Conservation (phyloP, 2,888 invertebrate genomes). For the Atrina japonica region DNA sequence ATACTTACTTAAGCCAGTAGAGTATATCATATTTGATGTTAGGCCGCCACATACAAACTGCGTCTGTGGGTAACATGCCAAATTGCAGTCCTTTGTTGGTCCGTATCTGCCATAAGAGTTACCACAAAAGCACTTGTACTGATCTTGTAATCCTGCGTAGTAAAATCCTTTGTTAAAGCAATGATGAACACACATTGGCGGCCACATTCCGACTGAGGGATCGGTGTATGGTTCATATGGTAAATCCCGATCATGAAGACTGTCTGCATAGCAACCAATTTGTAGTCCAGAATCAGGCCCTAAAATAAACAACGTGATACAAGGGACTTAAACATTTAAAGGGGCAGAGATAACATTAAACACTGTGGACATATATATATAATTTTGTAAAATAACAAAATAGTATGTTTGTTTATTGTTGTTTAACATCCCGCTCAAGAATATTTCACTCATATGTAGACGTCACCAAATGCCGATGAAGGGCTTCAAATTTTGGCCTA, state of each 20-base stretch:
- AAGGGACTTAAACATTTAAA: background rate
- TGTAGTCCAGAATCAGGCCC: constrained; percentile 58
- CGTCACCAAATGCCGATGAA: too few species aligned
- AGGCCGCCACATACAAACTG: constrained; percentile 87
- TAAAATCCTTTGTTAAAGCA: constrained; percentile 70
- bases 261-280: constrained; percentile 72
- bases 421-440: too few species aligned
- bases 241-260: constrained; percentile 59
- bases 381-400: too few species aligned
- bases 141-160: constrained; percentile 82
- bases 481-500: too few species aligned
- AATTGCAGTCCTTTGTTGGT: constrained; percentile 56
- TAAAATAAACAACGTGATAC: constrained; percentile 28
- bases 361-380: background rate
- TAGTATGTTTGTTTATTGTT: too few species aligned
- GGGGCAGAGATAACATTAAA: background rate
- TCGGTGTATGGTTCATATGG: constrained; percentile 63
- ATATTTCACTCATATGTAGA: too few species aligned
- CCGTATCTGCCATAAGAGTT: constrained; percentile 79
- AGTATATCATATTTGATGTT: constrained; percentile 86
- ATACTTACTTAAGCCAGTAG: constrained; percentile 83
- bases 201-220: constrained; percentile 67
- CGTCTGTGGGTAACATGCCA: constrained; percentile 84
- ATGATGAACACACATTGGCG: constrained; percentile 67
- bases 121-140: constrained; percentile 82